Evolutionary conservation across 2,797 vertebrate species (phyloP).

Genomic region (Lutjanus campechanus): DNA sequence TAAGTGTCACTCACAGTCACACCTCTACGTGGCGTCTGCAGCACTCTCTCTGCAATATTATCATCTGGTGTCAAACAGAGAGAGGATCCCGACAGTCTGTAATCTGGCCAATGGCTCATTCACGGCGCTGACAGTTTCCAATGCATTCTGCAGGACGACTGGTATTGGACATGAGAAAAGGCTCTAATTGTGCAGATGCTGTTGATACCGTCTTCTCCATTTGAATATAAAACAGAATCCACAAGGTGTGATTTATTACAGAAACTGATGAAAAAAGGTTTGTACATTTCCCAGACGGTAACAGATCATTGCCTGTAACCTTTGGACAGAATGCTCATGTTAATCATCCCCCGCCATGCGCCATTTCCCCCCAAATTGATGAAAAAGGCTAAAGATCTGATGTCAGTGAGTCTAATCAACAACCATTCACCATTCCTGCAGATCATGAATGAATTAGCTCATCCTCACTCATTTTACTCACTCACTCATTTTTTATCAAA

Average conservation of each 20-base stretch:
- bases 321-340: slow-evolving; percentile 1
- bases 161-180: slow-evolving; percentile 13
- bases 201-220: neutral
- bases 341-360: neutral
- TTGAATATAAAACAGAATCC: neutral
- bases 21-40: slow-evolving; percentile 48
- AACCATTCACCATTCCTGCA: neutral
- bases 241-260: neutral
- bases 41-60: slow-evolving; percentile 45
- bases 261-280: neutral
- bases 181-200: slow-evolving; percentile 25
- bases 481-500: neutral
- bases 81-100: slow-evolving; percentile 21
- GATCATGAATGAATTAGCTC: neutral
- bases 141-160: slow-evolving; percentile 16
- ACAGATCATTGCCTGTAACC: neutral
- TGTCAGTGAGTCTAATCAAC: neutral
- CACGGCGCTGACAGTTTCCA: slow-evolving; percentile 31
- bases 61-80: slow-evolving; percentile 57
- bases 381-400: neutral
- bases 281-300: slow-evolving; percentile 3
- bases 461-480: neutral
- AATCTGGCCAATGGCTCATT: slow-evolving; percentile 47
- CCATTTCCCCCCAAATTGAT: neutral
- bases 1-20: slow-evolving; percentile 70